Conservation (phyloP, 2,888 invertebrate genomes). For the Sylvicola cinctus region DNA sequence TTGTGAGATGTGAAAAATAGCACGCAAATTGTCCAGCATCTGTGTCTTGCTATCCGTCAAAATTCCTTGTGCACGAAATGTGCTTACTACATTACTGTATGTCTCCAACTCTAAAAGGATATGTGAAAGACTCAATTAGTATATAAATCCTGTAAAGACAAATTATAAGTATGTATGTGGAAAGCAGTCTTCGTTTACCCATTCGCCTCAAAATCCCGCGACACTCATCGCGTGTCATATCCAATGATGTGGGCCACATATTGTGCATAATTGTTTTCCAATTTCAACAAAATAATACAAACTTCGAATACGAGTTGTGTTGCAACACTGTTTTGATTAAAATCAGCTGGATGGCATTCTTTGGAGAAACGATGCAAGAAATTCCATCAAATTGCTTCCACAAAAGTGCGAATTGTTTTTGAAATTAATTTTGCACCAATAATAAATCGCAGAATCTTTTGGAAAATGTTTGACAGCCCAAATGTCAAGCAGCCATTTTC, state of each 20-base stretch:
- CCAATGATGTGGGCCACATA: slow-evolving; percentile 47
- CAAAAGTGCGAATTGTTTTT: no score
- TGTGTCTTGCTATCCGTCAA: slow-evolving; percentile 67
- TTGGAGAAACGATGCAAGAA: no score
- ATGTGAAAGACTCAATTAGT: slow-evolving; percentile 1
- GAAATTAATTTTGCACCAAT: no score
- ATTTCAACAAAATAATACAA: no score
- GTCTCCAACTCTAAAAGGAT: slow-evolving; percentile 64
- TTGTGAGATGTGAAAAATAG: slow-evolving; percentile 64
- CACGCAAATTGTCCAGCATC: slow-evolving; percentile 62
- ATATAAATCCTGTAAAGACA: neutral
- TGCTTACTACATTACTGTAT: slow-evolving; percentile 74
- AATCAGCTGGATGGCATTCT: no score
- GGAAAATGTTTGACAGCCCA: no score
- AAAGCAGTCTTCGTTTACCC: slow-evolving; percentile 32
- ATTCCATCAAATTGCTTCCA: no score
- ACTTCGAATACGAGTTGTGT: no score
- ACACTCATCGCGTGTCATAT: slow-evolving; percentile 78
- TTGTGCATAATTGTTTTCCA: no score
- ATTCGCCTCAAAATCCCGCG: slow-evolving; percentile 69
- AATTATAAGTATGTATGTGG: slow-evolving; percentile 1
- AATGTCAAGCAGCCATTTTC: no score
- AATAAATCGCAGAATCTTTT: no score
- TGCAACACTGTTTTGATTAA: no score
- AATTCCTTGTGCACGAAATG: slow-evolving; percentile 80